Percentiles rank a stretch among this genome's conserved stretches.
These are phyloP conservation scores for Alosa alosa DNA, from an alignment of 2,113 vertebrate genomes.

Conservation along the genomic window DNA sequence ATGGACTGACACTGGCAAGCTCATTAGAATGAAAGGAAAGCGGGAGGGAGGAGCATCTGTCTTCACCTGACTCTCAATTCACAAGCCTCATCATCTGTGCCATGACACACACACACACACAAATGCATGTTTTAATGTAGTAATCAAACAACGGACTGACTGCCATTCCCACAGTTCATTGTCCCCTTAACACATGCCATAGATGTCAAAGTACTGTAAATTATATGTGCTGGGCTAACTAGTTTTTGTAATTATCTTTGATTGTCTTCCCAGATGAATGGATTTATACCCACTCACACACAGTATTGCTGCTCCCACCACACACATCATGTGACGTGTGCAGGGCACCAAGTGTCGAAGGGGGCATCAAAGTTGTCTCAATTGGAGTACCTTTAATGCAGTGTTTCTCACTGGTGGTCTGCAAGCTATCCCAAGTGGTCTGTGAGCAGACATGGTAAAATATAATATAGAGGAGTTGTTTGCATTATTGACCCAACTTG, in stretches of 20 bases:
- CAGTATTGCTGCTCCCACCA: too few relatives aligned
- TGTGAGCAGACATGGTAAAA: too few relatives aligned
- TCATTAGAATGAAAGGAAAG: conserved; percentile 59
- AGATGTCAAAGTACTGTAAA: neutral
- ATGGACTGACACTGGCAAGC: conserved; percentile 66
- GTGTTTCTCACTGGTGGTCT: too few relatives aligned
- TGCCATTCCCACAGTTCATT: neutral
- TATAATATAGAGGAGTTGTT: too few relatives aligned
- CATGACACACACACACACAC: conserved; percentile 20
- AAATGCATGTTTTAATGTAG: neutral
- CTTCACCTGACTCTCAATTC: conserved; percentile 49
- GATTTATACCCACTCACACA: neutral
- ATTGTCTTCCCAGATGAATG: neutral
- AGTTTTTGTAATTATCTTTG: neutral
- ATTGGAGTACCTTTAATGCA: too few relatives aligned
- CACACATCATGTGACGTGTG: neutral
- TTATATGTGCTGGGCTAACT: neutral
- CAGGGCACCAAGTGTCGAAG: too few relatives aligned
- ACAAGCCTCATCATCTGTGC: conserved; percentile 33
- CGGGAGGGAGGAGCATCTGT: conserved; percentile 47
- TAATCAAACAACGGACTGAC: neutral
- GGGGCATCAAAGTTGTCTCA: too few relatives aligned
- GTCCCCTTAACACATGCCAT: conserved; percentile 25
- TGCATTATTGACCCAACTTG: too few relatives aligned
- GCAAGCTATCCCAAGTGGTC: too few relatives aligned